Evolutionary conservation across 1,140 invertebrate genomes (phyloP), one percentile per base, ranked within the genome.

Genomic region (Bombus soroeensis): DNA sequence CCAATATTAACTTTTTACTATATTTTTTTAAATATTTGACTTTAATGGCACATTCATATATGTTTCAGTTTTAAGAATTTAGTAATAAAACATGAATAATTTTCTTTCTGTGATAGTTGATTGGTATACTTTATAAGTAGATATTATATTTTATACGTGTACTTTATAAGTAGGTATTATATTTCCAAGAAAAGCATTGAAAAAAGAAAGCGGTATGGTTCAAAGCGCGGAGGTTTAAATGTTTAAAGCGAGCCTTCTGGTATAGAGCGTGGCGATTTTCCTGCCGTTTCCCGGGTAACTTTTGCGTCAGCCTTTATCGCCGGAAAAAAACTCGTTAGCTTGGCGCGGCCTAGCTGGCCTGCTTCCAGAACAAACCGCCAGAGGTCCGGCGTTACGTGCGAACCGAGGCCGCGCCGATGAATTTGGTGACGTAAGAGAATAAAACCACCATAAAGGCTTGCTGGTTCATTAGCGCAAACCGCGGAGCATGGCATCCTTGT

Each of bases 351-450:
- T 86, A 86, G 70, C 79, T 88, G 81, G 85, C 66, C 34, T 57
- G 83, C 22, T 91, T 91, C 81, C 75, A 85, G 81, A 86, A 73
- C 64, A 39, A 28, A 28, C 90, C 90, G 85, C 77, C 72, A 91
- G 92, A 88, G 92, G 92, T 90, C 91, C 78, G 86, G 32, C 85
- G 57, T 62, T 85, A 43, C 53, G 76, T 72, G 74, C n/a, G 88
- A 78, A 75, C 66, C 57, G 74, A 85, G 89, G 79, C 88, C 88
- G 74, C 34, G 68, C 71, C 74, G 83, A 90, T 90, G 89, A 86
- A 89, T 90, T 89, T 92, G 87, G 88, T 93, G 92, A 93, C 92
- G 92, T 93, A 93, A 93, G 91, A 91, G 87, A 92, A 93, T 92
- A 93, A 93, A 93, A 93, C 81, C 89, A 92, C 90, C 90, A 89